Percentiles rank a stretch among this genome's conserved stretches.
Conservation (phyloP, 2,797 vertebrate genomes). For the Mormyrops boulengeri region DNA sequence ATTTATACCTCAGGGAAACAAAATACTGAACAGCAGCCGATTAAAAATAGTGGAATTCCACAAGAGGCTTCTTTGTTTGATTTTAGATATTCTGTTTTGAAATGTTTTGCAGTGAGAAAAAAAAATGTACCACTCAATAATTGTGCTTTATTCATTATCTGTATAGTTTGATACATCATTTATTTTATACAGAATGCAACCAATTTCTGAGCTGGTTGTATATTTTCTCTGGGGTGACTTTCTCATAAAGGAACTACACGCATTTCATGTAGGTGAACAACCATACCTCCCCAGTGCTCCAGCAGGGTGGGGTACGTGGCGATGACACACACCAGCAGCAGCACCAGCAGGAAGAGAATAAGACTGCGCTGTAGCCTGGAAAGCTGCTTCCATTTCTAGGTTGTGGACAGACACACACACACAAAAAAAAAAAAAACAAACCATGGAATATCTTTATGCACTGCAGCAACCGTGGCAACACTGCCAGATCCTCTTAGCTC, state of each 20-base stretch:
- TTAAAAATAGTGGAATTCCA: not conserved
- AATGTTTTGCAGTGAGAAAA: not conserved
- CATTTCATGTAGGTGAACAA: not conserved
- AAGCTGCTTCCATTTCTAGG: constrained; percentile 91
- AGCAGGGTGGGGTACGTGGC: constrained; percentile 60
- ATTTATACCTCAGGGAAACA: not conserved
- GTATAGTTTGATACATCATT: not conserved
- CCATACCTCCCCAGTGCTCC: constrained; percentile 69
- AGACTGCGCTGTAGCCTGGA: constrained; percentile 81
- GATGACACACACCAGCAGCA: constrained; percentile 68
- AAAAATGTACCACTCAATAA: not conserved
- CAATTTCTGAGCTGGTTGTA: not conserved
- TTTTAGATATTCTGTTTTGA: not conserved
- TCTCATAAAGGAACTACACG: not conserved
- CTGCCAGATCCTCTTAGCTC: not conserved
- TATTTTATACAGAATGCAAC: not conserved
- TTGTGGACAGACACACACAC: not conserved
- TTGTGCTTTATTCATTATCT: not conserved
- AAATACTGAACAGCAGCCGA: not conserved
- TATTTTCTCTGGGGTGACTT: not conserved
- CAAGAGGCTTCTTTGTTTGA: not conserved
- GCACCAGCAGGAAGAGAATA: constrained; percentile 64
- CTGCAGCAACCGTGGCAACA: not conserved
- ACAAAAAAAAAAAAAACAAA: constrained; percentile 5
- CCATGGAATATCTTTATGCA: no score